Conservation (phyloP, 2,797 vertebrate genomes). For the Scolopax bukidnonensis region DNA sequence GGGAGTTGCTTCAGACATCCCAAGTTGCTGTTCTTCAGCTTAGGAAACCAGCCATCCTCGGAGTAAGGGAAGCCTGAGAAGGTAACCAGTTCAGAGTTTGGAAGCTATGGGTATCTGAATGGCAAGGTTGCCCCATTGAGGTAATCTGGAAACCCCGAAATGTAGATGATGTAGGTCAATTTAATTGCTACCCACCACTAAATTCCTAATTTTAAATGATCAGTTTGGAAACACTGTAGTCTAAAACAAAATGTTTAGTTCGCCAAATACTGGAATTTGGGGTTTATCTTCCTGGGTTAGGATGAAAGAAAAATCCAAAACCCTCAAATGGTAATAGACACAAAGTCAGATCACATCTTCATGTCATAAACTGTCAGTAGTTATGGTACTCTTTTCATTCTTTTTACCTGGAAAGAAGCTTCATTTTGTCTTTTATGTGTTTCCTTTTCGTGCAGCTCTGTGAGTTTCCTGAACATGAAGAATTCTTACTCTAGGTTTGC, state of each 20-base stretch:
- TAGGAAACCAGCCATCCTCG: background rate
- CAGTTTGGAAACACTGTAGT: background rate
- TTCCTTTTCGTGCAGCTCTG: background rate
- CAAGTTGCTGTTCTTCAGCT: background rate
- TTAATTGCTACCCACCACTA: background rate
- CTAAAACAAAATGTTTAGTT: background rate
- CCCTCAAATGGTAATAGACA: background rate
- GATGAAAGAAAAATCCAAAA: background rate
- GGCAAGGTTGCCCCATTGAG: background rate
- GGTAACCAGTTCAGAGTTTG: background rate
- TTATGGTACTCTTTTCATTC: background rate
- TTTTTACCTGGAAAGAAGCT: background rate
- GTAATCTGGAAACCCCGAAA: background rate
- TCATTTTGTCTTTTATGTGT: background rate
- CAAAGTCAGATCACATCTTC: background rate
- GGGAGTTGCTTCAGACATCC: background rate
- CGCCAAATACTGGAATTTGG: background rate
- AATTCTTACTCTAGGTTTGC: background rate
- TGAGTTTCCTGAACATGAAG: background rate
- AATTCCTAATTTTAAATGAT: background rate
- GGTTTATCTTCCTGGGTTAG: background rate
- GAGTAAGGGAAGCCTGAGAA: background rate
- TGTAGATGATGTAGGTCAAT: background rate
- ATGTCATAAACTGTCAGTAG: background rate
- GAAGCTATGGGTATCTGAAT: background rate